Base-by-base conservation (phyloP, 2,888 invertebrate genomes). In the Cheilosia urbana region DNA sequence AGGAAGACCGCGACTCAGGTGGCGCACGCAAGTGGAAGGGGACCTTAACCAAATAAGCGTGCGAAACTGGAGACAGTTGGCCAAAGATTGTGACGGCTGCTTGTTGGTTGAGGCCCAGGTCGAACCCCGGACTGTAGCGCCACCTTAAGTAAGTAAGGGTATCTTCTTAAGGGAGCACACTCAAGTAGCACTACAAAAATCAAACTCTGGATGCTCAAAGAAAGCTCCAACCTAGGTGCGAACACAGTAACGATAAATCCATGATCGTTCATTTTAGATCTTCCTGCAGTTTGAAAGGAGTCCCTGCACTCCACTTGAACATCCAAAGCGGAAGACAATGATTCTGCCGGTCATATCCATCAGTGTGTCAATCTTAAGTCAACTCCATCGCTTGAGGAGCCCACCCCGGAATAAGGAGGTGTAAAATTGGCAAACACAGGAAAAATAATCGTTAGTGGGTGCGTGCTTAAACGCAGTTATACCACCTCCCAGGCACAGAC, bases 381-480 rank as follows among this genome's bases (percentile, higher is more conserved):
- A 17, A 40, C 19, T 21, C 77, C 49, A 53, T 15, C 34, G 68
- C 53, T 42, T 27, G 55, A 49, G 24, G 24, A 69, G 37, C 68
- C 17, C 53, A 65, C 62, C 62, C 55, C 57, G 42, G 34, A 68
- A 68, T 75, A 71, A 68, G 63, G 68, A 73, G 83, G 78, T 83
- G 83, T 63, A 69, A 83, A 73, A 78, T 78, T 73, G 73, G 72
- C 68, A 75, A 84, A 84, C 79, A 84, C 73, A 78, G 57, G 68
- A 71, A 79, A 55, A 60, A 51, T 65, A 84, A 75, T 65, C 79
- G 75, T 84, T 71, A 69, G 69, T 68, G 34, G 71, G 71, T 84
- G 84, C 84, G 84, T 84, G 84, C 79, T 71, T 51, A 62, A 71
- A 75, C 75, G 75, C 65, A 84, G 65, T 79, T 71, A 71, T 76